Base-by-base conservation (phyloP, 2,888 invertebrate genomes). In the Ichneumoninae sp. region DNA sequence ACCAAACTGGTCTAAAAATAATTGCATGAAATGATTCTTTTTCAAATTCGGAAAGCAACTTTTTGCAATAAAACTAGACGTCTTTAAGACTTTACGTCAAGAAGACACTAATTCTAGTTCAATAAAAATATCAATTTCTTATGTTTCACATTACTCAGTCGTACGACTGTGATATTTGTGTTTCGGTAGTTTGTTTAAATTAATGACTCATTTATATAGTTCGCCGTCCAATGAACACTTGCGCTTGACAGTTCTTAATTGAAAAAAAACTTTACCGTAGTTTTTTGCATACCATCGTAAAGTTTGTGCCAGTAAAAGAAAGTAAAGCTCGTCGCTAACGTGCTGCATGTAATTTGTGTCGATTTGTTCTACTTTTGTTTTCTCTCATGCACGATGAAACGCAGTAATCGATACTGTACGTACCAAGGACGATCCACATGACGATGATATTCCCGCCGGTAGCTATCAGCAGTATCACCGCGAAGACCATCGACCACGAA, bases 371-470 rank as follows among this genome's bases (percentile, higher is more conserved):
- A 52, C 5, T 44, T 10, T 33, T 26, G 5, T 65, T 30, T 33
- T 44, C 5, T 33, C 22, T 44, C 8, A 30, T 60, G 16, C 8
- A 66, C 19, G 52, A 57, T 30, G 6, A 7, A 40, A 30, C 44
- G 33, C 8, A 4, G 22, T 44, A 50, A 57, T 26, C 16, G 19
- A 16, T 47, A 57, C 7, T 16, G 72, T 82, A 83, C 70, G 92
- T 93, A 97, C 97, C 97, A 89, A 96, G 95, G 10, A 98, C 98
- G 89, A 98, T 98, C 98, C 98, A 98, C 89, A 98, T 97, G 71
- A 98, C 98, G 85, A 98, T 97, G 60, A 96, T 95, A 91, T 98
- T 98, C 30, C 98, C 98, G 0, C 97, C 96, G 65, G 97, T 96
- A 0, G 98, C 97, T 3, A 97, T 95, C 8, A 96, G 94, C 60